Evolutionary conservation across 2,888 invertebrate genomes (phyloP).

Genomic region (Sialis lutaria): DNA sequence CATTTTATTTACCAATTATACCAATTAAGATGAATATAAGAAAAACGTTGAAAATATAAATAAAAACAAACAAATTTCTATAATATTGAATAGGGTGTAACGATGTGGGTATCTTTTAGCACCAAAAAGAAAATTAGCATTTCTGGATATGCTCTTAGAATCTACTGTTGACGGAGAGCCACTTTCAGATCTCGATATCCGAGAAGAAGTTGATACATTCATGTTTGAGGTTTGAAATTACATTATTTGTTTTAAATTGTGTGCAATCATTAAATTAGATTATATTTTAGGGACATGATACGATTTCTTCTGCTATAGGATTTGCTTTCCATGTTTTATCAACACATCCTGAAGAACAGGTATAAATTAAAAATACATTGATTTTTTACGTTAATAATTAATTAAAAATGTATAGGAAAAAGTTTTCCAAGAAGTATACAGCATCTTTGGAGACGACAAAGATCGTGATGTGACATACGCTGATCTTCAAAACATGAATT

Average conservation of each 20-base stretch:
- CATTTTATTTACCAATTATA: too few species aligned
- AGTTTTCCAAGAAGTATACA: conserved; percentile 21
- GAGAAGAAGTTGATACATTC: conserved; percentile 4
- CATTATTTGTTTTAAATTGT: background rate
- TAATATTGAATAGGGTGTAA: too few species aligned
- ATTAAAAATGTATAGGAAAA: conserved; percentile 18
- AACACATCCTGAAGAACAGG: conserved; percentile 25
- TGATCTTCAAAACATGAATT: conserved; percentile 33
- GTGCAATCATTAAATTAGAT: background rate
- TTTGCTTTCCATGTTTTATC: conserved; percentile 27
- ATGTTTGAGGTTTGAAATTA: conserved; percentile 1
- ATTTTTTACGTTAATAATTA: background rate
- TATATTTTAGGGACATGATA: conserved; percentile 27
- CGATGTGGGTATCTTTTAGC: background rate
- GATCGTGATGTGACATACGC: conserved; percentile 13
- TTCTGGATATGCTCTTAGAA: conserved; percentile 2
- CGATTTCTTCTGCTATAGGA: conserved; percentile 26
- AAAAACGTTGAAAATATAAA: too few species aligned
- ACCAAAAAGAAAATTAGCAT: background rate
- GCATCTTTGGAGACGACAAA: conserved; percentile 18
- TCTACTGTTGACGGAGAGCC: conserved; percentile 1
- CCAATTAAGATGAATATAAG: too few species aligned
- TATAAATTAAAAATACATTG: background rate
- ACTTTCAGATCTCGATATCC: conserved; percentile 1
- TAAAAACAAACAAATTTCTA: too few species aligned